Conservation (phyloP, 2,888 invertebrate species). For the Clanis bilineata region DNA sequence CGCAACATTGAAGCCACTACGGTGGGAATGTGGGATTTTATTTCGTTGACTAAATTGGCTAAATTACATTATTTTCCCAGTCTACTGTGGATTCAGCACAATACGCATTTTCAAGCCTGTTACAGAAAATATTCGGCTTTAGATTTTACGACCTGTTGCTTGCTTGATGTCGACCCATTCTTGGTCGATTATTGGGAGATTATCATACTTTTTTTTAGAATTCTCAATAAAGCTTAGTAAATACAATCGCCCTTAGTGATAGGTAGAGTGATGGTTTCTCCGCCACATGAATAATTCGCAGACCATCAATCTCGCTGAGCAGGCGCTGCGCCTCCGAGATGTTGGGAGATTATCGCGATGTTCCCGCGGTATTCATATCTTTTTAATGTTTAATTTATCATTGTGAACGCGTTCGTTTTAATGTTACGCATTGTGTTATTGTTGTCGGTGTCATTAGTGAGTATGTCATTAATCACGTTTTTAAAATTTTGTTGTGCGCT, state of each 20-base stretch:
- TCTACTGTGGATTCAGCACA: no score
- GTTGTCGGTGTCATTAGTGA: neutral
- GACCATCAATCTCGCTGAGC: slow-evolving; percentile 15
- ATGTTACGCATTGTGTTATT: neutral
- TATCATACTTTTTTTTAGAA: no score
- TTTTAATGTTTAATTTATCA: slow-evolving; percentile 11
- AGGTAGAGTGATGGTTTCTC: slow-evolving; percentile 2
- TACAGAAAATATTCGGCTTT: no score
- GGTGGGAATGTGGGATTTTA: no score
- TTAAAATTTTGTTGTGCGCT: no score
- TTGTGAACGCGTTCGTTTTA: neutral
- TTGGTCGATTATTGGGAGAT: no score
- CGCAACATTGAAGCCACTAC: no score
- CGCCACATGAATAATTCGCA: slow-evolving; percentile 16
- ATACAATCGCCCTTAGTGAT: neutral
- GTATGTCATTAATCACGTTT: neutral
- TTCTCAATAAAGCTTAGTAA: neutral
- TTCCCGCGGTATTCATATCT: slow-evolving; percentile 5
- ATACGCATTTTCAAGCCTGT: no score
- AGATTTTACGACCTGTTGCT: no score
- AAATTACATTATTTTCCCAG: no score
- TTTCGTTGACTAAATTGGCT: no score
- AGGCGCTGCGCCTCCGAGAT: neutral
- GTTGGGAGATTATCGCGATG: neutral
- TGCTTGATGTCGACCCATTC: no score